A percentile compares a stretch with the other conserved stretches of the same genome.
These are phyloP conservation scores for Allophyes oxyacanthae DNA, from an alignment of 2,888 invertebrate species.

Conservation along the genomic window DNA sequence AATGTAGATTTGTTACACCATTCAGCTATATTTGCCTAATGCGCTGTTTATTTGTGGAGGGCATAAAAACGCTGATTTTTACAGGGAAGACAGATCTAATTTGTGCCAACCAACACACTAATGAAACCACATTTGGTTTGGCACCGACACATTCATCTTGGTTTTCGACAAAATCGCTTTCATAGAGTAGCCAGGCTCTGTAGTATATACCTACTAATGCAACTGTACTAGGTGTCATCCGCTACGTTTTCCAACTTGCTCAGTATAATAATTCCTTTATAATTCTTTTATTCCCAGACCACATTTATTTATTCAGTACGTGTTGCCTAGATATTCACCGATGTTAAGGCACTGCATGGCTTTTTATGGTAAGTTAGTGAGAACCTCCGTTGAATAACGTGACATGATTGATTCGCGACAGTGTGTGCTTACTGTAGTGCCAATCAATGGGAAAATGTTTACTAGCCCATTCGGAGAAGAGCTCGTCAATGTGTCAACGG, in stretches of 20 bases:
- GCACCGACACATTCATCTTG: neutral
- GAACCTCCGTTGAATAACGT: slow-evolving; percentile 42
- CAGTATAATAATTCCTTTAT: slow-evolving; percentile 8
- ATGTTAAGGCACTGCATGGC: slow-evolving; percentile 50
- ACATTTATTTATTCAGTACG: slow-evolving; percentile 43
- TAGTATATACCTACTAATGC: too few relatives aligned
- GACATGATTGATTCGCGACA: slow-evolving; percentile 39
- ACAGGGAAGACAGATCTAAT: too few relatives aligned
- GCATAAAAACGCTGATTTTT: slow-evolving; percentile 6
- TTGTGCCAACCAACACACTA: slow-evolving; percentile 14
- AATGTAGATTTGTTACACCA: slow-evolving; percentile 35
- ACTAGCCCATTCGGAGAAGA: slow-evolving; percentile 24
- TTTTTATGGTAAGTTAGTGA: slow-evolving; percentile 53
- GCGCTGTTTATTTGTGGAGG: slow-evolving; percentile 23
- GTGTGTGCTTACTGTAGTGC: slow-evolving; percentile 52
- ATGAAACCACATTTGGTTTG: slow-evolving; percentile 24
- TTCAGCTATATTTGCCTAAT: slow-evolving; percentile 25
- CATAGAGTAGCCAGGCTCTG: neutral
- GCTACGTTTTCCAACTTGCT: neutral
- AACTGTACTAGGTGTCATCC: too few relatives aligned
- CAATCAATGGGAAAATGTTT: slow-evolving; percentile 56
- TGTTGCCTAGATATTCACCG: slow-evolving; percentile 33
- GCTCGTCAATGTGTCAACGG: slow-evolving; percentile 46
- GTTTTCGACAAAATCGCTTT: slow-evolving; percentile 7
- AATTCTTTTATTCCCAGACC: slow-evolving; percentile 31